These are phyloP conservation scores for Caerostris extrusa DNA, from an alignment of 1,140 invertebrate species.

Conservation along the genomic window DNA sequence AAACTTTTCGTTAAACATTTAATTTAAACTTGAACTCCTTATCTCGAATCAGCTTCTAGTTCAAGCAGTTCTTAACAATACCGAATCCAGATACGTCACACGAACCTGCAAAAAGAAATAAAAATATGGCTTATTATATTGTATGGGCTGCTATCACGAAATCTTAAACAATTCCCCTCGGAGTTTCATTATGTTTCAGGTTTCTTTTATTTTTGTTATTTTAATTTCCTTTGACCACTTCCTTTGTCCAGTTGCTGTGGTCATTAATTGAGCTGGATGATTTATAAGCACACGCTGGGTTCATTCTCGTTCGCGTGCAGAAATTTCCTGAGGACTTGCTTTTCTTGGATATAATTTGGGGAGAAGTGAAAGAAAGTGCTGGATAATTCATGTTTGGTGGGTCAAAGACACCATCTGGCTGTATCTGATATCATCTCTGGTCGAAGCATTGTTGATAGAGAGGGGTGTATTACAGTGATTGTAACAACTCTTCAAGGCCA, in stretches of 20 bases:
- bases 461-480: neutral
- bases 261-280: neutral
- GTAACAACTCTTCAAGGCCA: neutral
- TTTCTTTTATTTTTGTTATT: neutral
- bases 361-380: conserved; percentile 2
- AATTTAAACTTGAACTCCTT: neutral
- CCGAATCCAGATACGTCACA: neutral
- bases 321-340: too few relatives aligned
- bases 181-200: too few relatives aligned
- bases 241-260: neutral
- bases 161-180: neutral
- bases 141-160: neutral
- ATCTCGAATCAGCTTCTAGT: neutral
- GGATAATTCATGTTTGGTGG: conserved; percentile 15
- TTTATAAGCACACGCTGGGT: conserved; percentile 3
- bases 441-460: neutral
- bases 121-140: neutral
- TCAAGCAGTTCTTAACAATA: neutral
- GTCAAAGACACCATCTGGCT: neutral
- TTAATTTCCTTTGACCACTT: neutral
- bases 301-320: neutral
- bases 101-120: neutral
- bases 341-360: neutral
- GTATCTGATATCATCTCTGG: too few relatives aligned
- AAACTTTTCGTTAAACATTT: neutral